Percentiles rank a stretch among this genome's conserved stretches.
Conservation (phyloP, 2,888 invertebrate species). For the Icerya purchasi region DNA sequence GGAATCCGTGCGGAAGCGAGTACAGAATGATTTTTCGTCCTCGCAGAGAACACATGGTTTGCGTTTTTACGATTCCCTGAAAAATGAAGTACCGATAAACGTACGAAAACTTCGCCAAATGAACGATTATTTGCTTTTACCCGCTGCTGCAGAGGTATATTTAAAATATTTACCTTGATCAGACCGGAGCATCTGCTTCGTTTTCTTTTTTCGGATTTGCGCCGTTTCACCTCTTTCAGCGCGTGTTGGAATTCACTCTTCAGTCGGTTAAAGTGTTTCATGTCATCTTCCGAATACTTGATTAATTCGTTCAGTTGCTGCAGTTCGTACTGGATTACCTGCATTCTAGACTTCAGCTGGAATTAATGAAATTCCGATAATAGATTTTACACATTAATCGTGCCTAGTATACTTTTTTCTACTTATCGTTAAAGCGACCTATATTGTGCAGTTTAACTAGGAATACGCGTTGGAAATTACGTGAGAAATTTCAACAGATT, state of each 20-base stretch:
- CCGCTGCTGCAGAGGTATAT: no score
- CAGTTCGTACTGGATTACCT: constrained; percentile 9
- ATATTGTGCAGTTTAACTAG: no score
- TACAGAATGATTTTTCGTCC: neutral
- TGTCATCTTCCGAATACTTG: constrained; percentile 9
- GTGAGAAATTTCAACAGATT: no score
- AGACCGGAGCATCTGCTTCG: neutral
- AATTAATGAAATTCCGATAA: neutral
- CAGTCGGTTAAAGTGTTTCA: constrained; percentile 7
- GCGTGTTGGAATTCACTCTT: constrained; percentile 12
- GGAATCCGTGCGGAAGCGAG: neutral
- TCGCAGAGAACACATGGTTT: neutral
- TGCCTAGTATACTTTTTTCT: no score
- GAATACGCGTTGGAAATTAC: no score
- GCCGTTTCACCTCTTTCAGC: constrained; percentile 10
- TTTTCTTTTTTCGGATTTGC: constrained; percentile 11
- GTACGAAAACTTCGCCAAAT: no score
- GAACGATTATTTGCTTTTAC: no score
- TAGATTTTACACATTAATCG: no score
- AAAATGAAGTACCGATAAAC: no score
- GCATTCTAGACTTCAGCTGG: constrained; percentile 11
- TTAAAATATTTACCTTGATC: neutral
- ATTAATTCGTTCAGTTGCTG: constrained; percentile 10
- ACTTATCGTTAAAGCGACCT: no score
- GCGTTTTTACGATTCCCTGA: neutral